Evolutionary conservation across 2,797 vertebrate species (phyloP).

Genomic region (Enoplosus armatus): DNA sequence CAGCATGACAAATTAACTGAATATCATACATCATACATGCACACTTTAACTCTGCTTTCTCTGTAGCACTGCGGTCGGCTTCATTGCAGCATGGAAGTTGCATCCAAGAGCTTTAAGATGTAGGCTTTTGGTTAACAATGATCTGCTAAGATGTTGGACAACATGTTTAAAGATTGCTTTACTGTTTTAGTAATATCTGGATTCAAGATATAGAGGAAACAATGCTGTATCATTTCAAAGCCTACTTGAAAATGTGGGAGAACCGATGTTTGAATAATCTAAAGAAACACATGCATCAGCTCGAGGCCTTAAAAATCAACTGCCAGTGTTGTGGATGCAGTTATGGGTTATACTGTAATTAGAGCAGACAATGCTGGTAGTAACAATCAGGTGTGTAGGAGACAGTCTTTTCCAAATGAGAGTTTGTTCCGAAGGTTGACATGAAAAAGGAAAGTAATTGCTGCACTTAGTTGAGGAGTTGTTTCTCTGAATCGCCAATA

Average conservation of each 20-base stretch:
- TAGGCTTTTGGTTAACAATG: background rate
- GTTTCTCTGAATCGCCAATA: background rate
- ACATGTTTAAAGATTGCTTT: background rate
- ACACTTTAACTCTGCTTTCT: background rate
- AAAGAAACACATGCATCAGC: background rate
- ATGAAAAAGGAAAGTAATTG: background rate
- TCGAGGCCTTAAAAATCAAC: background rate
- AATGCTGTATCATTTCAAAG: background rate
- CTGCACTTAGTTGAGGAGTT: background rate
- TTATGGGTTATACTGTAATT: background rate
- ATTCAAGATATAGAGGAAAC: background rate
- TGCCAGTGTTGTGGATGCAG: background rate
- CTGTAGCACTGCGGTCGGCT: background rate
- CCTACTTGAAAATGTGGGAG: background rate
- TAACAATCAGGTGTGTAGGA: background rate
- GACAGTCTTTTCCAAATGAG: background rate
- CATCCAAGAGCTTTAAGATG: background rate
- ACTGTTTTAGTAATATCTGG: background rate
- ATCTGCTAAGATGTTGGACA: background rate
- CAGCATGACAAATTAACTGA: conserved; percentile 17
- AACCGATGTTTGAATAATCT: background rate
- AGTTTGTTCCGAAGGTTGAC: background rate
- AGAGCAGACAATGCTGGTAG: background rate
- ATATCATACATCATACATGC: background rate
- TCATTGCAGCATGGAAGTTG: background rate